Evolutionary conservation across 2,113 vertebrate genomes (phyloP).

Genomic region (Lamprotornis superbus): DNA sequence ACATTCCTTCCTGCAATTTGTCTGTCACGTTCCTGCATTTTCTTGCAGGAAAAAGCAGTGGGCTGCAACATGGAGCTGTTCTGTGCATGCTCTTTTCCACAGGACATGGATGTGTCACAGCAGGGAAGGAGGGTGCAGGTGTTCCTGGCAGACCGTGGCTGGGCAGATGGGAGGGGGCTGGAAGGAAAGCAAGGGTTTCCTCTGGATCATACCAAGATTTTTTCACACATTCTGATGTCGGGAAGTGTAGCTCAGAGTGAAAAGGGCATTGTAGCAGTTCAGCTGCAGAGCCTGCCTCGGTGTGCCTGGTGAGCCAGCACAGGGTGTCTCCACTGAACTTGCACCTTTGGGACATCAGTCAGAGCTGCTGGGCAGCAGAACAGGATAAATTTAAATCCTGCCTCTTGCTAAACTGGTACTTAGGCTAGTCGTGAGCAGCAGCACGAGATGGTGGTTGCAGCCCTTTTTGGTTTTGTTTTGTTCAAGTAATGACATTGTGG

Average conservation of each 20-base stretch:
- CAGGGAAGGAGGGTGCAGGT: not conserved
- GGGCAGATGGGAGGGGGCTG: not conserved
- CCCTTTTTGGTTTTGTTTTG: not conserved
- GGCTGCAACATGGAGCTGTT: accelerated
- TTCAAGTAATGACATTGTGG: not conserved
- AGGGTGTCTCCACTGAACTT: not conserved
- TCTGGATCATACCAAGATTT: not conserved
- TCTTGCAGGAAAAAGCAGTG: not conserved
- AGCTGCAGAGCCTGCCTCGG: not conserved
- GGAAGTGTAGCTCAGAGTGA: not conserved
- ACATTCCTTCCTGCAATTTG: not conserved
- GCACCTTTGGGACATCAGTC: not conserved
- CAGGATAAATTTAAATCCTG: not conserved
- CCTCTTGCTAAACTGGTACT: not conserved
- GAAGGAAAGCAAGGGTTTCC: not conserved
- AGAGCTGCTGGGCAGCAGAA: not conserved
- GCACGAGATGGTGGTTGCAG: not conserved
- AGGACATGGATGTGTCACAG: not conserved
- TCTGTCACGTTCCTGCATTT: not conserved
- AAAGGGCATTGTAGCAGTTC: not conserved
- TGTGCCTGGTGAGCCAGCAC: not conserved
- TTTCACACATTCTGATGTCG: accelerated
- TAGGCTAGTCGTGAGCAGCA: not conserved
- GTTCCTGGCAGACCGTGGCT: not conserved
- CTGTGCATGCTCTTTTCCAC: not conserved